Conservation (phyloP, 30 jellyfish, hydroid and myxozoan genomes). For the Mastigias papua region DNA sequence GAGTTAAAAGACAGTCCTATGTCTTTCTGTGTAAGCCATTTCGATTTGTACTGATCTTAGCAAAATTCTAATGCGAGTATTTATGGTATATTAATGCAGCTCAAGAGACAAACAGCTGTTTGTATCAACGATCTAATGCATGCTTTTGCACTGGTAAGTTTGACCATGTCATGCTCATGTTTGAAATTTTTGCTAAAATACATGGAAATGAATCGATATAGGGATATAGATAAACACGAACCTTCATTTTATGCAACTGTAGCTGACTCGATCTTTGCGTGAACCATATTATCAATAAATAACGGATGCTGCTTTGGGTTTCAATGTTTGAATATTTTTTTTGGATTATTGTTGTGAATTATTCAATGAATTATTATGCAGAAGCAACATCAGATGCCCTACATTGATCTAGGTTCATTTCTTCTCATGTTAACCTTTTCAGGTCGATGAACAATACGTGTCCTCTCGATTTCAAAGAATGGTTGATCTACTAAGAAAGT, state of each 20-base stretch:
- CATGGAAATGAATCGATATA: neutral
- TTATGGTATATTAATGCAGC: too few species aligned
- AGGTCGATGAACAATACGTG: conserved; percentile 23
- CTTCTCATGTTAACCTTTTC: neutral
- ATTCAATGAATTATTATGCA: neutral
- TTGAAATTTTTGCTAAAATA: neutral
- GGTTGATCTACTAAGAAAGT: conserved; percentile 1
- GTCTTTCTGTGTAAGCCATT: neutral
- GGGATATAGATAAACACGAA: neutral
- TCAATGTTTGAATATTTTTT: neutral
- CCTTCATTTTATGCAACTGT: neutral
- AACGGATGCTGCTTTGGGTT: neutral
- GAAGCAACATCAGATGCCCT: neutral
- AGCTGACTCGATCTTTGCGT: neutral
- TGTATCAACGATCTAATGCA: neutral
- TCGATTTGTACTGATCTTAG: too few species aligned
- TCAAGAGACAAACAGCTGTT: neutral
- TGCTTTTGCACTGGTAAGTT: neutral
- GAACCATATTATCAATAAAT: neutral
- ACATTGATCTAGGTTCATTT: neutral
- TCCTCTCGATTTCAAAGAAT: conserved; percentile 18
- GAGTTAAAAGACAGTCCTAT: neutral
- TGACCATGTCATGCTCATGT: neutral
- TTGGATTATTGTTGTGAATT: neutral
- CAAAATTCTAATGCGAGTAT: too few species aligned